Evolutionary conservation across 2,888 invertebrate genomes (phyloP).

Genomic region (Uropetala carovei): DNA sequence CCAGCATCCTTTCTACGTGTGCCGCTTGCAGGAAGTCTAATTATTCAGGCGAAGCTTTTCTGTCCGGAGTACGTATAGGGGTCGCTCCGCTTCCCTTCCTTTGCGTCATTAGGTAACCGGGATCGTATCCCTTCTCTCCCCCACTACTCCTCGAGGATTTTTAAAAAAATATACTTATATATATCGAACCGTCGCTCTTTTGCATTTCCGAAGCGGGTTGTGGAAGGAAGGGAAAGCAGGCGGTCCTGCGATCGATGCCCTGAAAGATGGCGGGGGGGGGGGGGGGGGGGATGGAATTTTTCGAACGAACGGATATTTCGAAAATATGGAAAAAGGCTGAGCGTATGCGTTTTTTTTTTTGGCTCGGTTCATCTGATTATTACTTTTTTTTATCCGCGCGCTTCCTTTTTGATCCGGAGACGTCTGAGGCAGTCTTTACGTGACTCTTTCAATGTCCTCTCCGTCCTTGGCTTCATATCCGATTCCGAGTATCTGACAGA

Average conservation of each 20-base stretch:
- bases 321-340: not conserved
- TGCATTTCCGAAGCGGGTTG: too few species aligned
- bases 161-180: not conserved
- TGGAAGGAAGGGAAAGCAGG: too few species aligned
- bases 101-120: constrained; percentile 10
- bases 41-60: constrained; percentile 14
- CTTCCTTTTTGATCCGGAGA: too few species aligned
- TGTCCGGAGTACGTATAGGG: not conserved
- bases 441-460: not conserved
- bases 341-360: not conserved
- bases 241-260: not conserved
- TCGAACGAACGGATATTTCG: not conserved
- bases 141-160: not conserved
- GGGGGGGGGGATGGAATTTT: not conserved
- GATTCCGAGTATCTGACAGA: not conserved
- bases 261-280: not conserved
- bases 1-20: constrained; percentile 29
- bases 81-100: not conserved
- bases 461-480: not conserved
- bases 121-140: not conserved
- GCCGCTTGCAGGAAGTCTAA: constrained; percentile 23
- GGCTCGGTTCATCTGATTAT: not conserved
- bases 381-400: not conserved
- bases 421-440: too few species aligned
- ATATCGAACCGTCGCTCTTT: too few species aligned